Percentiles rank a stretch among this genome's conserved stretches.
Conservation (phyloP, 2,113 vertebrate species). For the Pithys albifrons region DNA sequence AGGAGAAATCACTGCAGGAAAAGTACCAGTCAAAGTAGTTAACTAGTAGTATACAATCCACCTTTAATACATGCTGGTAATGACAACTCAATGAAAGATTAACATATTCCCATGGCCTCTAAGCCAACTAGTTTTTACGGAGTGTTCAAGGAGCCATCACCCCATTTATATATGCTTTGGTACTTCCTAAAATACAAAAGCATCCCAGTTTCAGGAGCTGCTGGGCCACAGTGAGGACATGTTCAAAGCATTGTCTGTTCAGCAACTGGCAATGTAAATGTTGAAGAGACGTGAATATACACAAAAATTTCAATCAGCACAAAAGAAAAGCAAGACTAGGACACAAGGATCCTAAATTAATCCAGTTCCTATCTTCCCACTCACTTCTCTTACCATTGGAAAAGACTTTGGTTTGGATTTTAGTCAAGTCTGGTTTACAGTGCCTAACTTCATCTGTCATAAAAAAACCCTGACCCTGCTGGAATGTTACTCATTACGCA, state of each 20-base stretch:
- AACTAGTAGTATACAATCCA: neutral
- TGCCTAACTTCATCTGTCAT: neutral
- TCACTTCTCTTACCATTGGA: neutral
- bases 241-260: neutral
- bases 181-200: neutral
- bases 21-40: neutral
- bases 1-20: neutral
- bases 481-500: conserved; percentile 7
- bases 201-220: neutral
- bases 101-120: neutral
- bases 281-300: fast-evolving
- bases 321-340: neutral
- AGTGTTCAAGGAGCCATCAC: neutral
- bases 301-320: neutral
- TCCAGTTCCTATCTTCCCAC: conserved; percentile 1
- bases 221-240: neutral
- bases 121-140: neutral
- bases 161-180: neutral
- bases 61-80: neutral
- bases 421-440: conserved; percentile 57
- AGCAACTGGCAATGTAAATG: neutral
- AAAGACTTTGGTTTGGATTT: conserved; percentile 55
- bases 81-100: neutral
- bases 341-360: neutral
- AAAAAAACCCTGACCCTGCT: neutral